Evolutionary conservation across 2,113 vertebrate species (phyloP), one percentile per base, ranked within the genome.

Genomic region (Pao palembangensis): DNA sequence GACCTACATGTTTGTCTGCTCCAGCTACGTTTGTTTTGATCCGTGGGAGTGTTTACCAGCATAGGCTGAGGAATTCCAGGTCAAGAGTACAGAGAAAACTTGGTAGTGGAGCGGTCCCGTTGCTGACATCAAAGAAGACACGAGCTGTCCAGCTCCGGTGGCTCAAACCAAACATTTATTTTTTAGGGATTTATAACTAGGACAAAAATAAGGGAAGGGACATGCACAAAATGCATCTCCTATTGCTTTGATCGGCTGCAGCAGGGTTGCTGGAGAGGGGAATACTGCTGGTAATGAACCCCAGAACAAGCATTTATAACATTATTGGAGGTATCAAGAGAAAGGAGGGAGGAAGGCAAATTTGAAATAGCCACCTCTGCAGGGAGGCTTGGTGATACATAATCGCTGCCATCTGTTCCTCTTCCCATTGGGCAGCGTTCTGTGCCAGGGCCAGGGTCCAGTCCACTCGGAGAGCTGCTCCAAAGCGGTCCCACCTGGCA

Each of bases 11-110:
- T 85, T 80, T 81, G 73, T 76, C 83, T 64, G 63, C 65, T 69
- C 48, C 57, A 7, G 48, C 80, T 43, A 58, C 71, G 76, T 83
- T 79, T 83, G 85, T 81, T 88, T 87, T 62, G 62, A 72, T 56
- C 80, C 56, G 67, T 84, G 83, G 81, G 84, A 71, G 74, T 88
- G 84, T 88, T 88, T 89, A 87, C 78, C 81, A 57, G 76, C 21
- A 69, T 76, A 48, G 81, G 74, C 58, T 49, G 64, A 78, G 71
- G 80, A 85, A 86, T 86, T 80, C 61, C 64, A 80, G 85, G 84
- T 82, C 82, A 84, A 81, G 78, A 83, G 81, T 82, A 75, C 79
- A 75, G 73, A 79, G 73, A 64, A 58, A 82, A 76, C 61, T 71
- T 69, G 56, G 52, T 49, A 70, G 67, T 51, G 34, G 67, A 86